Base-by-base conservation (phyloP, 1,140 invertebrate species). In the Druon quercuslanigerum region DNA sequence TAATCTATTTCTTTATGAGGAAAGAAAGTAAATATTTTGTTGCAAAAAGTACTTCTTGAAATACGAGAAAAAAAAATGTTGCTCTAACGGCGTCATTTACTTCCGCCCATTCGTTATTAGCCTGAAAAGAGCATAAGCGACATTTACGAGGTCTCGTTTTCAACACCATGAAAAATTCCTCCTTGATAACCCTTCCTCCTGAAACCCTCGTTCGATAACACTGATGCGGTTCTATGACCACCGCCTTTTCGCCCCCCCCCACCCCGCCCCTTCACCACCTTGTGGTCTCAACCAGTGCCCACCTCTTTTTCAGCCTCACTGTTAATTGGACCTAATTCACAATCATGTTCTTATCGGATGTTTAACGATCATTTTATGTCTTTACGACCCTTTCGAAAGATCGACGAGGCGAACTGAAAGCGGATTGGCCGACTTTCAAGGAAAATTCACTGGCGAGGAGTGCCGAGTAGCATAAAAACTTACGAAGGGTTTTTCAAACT, bases 251-350 rank as follows among this genome's bases (percentile, higher is more conserved):
- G 50, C 50, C 50, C 33, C 51, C 72, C 54, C 51, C 40, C 50
- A 40, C 33, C 51, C 72, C 54, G 16, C 73, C 76, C 20, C 46
- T 25, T 25, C 20, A 25, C 1, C 20, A 1, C 1, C 20, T 3
- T 25, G 1, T 1, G 1, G 20, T 1, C 3, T 3, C 3, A 1
- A 2, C 20, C 20, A 25, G 1, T 25, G 20, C 20, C 20, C 20
- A 25, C 78, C 50, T 50, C 51, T n/a, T 40, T 75, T 73, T 56
- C 73, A 51, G 46, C 60, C 25, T 71, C 72, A 51, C 73, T 50
- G 19, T 25, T 66, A 66, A 66, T 66, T 66, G 57, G 40, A 66
- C 57, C 57, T 66, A 66, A 66, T 66, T 66, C 60, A 66, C 60
- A 66, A 66, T 66, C 60, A 66, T 66, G 60, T 66, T 14, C 60